Evolutionary conservation across 2,113 vertebrate species (phyloP), one percentile per base, ranked within the genome.

Genomic region (Dicaeum eximium): DNA sequence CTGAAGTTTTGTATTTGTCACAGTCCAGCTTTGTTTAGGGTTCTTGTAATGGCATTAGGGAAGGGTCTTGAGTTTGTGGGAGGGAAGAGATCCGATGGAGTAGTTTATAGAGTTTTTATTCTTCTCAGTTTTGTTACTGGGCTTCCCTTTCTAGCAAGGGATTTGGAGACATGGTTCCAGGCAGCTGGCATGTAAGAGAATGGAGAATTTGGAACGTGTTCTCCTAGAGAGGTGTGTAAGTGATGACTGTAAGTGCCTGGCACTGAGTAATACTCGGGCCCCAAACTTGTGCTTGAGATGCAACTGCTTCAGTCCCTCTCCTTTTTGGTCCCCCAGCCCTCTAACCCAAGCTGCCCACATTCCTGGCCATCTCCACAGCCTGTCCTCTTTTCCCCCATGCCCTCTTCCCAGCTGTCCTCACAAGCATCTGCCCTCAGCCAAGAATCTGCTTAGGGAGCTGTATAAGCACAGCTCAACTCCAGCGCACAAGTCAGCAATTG

Each of bases 391-490:
- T 54, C 14, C 44, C 44, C 17, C 3, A 2, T 42, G 25, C 13
- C 44, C 7, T 64, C 19, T 62, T 88, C 28, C 51, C 58, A 25
- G 45, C 27, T 8, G 1, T 65, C 37, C 21, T 87, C 24, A 15
- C 69, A 50, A 65, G 48, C 0, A 0, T 45, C 64, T 61, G 64
- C 2, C 25, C 8, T 33, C 60, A 70, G 31, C 45, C 80, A 40
- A 23, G 40, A 60, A 23, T 78, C 50, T 2, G 3, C 78, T 42
- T 25, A 3, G 0, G 0, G 47, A 83, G 33, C 10, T 30, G 35
- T 2, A 0, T 9, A 8, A 37, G 11, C 4, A 9, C 67, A 40
- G 4, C 48, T 72, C 5, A 5, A 1, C 30, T 25, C 44, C 0
- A 0, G 15, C 2, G 6, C 4, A 0, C 7, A 37, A 27, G 23